A percentile compares a stretch with the other conserved stretches of the same genome.
These are phyloP conservation scores for Parazoanthus swiftii DNA, from an alignment of 92 coral and sea anemone genomes.

Conservation along the genomic window DNA sequence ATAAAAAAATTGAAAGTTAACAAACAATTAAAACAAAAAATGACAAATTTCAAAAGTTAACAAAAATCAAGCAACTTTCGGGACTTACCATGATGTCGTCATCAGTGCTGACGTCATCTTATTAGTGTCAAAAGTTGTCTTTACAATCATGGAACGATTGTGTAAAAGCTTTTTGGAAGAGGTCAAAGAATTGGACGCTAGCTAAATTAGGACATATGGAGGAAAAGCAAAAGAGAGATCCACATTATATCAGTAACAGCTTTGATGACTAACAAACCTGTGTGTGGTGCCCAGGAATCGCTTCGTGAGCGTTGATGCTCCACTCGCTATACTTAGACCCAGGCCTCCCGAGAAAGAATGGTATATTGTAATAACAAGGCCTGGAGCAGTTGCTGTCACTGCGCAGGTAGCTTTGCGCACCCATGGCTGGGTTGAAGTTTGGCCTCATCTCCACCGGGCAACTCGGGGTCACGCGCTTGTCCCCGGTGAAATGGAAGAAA, in stretches of 20 bases:
- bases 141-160: too few relatives aligned
- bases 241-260: background rate
- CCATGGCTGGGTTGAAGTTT: conserved; percentile 82
- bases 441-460: conserved; percentile 78
- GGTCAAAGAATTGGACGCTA: too few relatives aligned
- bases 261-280: conserved; percentile 60
- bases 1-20: too few relatives aligned
- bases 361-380: conserved; percentile 66
- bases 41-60: too few relatives aligned
- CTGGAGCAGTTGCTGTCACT: conserved; percentile 57
- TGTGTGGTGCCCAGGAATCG: conserved; percentile 98
- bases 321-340: conserved; percentile 87
- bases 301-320: conserved; percentile 97
- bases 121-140: too few relatives aligned
- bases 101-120: too few relatives aligned
- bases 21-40: too few relatives aligned
- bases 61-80: too few relatives aligned
- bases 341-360: conserved; percentile 88
- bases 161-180: too few relatives aligned
- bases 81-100: too few relatives aligned
- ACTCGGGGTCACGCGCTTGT: conserved; percentile 81
- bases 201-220: background rate
- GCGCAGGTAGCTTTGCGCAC: conserved; percentile 79
- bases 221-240: background rate
- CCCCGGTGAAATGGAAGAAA: conserved; percentile 91